Conservation (phyloP, 2,113 vertebrate species). For the Parus major region DNA sequence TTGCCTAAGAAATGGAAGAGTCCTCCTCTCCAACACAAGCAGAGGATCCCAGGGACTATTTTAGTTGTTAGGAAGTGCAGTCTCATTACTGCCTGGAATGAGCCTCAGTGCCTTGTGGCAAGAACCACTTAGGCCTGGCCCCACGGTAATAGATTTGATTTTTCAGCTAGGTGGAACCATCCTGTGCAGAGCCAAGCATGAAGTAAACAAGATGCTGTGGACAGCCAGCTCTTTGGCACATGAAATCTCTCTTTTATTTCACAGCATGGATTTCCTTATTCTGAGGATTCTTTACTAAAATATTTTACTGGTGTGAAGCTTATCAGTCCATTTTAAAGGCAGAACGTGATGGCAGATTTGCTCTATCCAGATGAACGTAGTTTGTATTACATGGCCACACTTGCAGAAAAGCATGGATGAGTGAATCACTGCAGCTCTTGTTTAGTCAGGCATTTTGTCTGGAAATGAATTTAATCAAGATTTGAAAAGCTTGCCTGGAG, state of each 20-base stretch:
- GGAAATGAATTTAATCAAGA: conserved; percentile 5
- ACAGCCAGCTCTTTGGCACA: not conserved
- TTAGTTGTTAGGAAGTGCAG: not conserved
- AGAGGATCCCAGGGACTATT: not conserved
- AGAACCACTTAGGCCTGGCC: not conserved
- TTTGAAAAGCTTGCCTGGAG: conserved; percentile 17
- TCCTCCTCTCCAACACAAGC: rapidly evolving
- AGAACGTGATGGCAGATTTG: not conserved
- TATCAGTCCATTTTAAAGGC: not conserved
- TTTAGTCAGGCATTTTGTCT: conserved; percentile 13
- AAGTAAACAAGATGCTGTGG: not conserved
- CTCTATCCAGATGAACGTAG: not conserved
- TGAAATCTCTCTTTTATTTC: not conserved
- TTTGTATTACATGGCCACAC: not conserved
- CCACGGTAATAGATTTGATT: not conserved
- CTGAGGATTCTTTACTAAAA: not conserved
- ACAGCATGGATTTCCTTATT: not conserved
- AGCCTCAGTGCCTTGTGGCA: rapidly evolving
- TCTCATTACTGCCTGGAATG: rapidly evolving
- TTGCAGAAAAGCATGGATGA: not conserved
- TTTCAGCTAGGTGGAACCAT: not conserved
- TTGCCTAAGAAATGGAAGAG: not conserved
- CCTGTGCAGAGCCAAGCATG: not conserved
- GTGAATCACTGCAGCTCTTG: not conserved
- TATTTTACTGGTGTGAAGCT: not conserved